Conservation (phyloP, 92 coral and sea anemone species). For the Palythoa grandiflora region DNA sequence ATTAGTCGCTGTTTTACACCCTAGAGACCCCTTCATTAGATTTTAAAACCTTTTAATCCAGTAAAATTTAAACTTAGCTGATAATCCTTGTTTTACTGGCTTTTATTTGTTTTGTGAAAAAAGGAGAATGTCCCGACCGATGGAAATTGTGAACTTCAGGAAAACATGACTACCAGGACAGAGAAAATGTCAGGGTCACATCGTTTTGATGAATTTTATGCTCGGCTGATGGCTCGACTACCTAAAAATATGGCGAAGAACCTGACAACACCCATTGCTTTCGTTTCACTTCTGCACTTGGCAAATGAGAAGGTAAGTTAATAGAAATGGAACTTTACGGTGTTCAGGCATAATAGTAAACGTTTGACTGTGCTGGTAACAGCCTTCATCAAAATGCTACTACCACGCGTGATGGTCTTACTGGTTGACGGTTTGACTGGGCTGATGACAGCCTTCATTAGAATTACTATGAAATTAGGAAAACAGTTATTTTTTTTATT, state of each 20-base stretch:
- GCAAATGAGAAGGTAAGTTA: constrained; percentile 92
- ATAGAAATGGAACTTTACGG: no score
- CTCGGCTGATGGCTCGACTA: constrained; percentile 66
- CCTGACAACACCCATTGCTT: constrained; percentile 92
- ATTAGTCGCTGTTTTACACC: no score
- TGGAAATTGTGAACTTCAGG: constrained; percentile 16
- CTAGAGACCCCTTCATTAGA: no score
- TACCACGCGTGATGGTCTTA: no score
- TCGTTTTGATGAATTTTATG: constrained; percentile 82
- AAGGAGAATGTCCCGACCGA: constrained; percentile 85
- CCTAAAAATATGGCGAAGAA: constrained; percentile 96
- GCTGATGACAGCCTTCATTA: no score
- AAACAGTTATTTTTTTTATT: no score
- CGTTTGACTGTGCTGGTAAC: no score
- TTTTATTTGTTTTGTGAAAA: background rate
- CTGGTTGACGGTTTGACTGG: no score
- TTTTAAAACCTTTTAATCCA: no score
- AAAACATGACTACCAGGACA: constrained; percentile 14
- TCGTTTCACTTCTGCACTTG: constrained; percentile 93
- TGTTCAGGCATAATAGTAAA: no score
- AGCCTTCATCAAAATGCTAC: no score
- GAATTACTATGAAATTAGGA: no score
- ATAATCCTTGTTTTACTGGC: background rate
- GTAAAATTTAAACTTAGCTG: background rate
- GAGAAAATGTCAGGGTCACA: constrained; percentile 51